These are phyloP conservation scores for Notolabrus celidotus DNA, from an alignment of 2,797 vertebrate species.

Conservation along the genomic window DNA sequence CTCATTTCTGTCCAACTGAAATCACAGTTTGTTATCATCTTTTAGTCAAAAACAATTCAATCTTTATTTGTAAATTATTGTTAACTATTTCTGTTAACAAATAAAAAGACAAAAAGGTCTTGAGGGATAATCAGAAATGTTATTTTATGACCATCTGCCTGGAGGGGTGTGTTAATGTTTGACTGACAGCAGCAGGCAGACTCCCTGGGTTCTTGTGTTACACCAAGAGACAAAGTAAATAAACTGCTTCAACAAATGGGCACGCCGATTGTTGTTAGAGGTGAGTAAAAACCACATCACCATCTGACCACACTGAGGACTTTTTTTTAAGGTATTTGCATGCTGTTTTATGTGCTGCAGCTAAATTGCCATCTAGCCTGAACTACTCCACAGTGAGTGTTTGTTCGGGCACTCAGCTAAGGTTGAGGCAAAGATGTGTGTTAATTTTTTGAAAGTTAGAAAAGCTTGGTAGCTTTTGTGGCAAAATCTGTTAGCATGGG, in stretches of 20 bases:
- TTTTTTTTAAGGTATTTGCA: not conserved
- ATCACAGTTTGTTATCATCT: conserved; percentile 2
- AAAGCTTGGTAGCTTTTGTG: too few relatives aligned
- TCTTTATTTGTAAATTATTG: not conserved
- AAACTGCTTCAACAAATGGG: not conserved
- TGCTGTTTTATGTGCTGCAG: not conserved
- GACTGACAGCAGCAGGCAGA: conserved; percentile 16
- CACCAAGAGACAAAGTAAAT: not conserved
- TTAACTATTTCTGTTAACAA: not conserved
- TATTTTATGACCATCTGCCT: not conserved
- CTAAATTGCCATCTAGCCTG: not conserved
- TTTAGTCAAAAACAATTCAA: not conserved
- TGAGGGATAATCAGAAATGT: not conserved
- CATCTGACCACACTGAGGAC: not conserved
- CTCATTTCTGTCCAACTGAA: conserved; percentile 8
- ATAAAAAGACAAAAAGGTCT: not conserved
- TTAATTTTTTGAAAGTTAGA: not conserved
- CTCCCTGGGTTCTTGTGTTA: not conserved
- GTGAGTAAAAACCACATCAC: not conserved
- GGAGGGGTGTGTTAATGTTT: not conserved
- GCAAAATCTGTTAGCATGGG: too few relatives aligned
- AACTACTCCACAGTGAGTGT: not conserved
- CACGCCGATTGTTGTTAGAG: not conserved
- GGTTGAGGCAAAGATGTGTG: not conserved
- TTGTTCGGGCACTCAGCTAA: not conserved